Conservation (phyloP, 1,140 invertebrate species). For the Heliconius himera region DNA sequence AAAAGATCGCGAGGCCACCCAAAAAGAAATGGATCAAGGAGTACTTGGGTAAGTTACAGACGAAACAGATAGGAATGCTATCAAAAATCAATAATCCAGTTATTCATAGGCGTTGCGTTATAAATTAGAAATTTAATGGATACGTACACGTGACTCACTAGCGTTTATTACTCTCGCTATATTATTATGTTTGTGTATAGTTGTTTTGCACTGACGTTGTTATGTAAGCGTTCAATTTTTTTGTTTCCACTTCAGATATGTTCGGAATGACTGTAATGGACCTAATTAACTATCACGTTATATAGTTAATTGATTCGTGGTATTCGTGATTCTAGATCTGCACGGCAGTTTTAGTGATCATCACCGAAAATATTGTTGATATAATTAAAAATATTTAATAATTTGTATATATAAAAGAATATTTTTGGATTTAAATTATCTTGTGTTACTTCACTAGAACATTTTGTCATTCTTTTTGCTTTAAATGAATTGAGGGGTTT, state of each 20-base stretch:
- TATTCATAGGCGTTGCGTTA: background rate
- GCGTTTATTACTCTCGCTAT: slow-evolving; percentile 1
- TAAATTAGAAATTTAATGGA: slow-evolving; percentile 17
- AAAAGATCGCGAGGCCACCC: slow-evolving; percentile 78
- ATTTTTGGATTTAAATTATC: too few relatives aligned
- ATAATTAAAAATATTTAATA: too few relatives aligned
- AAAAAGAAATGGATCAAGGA: slow-evolving; percentile 89
- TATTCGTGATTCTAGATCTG: background rate
- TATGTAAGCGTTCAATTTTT: background rate
- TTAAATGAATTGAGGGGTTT: slow-evolving; percentile 1
- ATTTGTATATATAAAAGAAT: too few relatives aligned
- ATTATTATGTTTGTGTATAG: background rate
- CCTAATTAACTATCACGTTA: background rate
- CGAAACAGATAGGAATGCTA: background rate
- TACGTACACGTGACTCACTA: slow-evolving; percentile 5
- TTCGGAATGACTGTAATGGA: background rate
- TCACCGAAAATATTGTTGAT: too few relatives aligned
- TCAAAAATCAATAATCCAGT: slow-evolving; percentile 1
- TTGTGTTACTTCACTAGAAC: background rate
- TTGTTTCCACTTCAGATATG: background rate
- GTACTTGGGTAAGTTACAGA: slow-evolving; percentile 81
- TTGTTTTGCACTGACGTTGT: background rate
- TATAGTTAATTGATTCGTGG: background rate
- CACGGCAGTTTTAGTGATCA: background rate
- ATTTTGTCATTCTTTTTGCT: background rate